Evolutionary conservation across 2,797 vertebrate genomes (phyloP).

Genomic region (Botia kubotai): DNA sequence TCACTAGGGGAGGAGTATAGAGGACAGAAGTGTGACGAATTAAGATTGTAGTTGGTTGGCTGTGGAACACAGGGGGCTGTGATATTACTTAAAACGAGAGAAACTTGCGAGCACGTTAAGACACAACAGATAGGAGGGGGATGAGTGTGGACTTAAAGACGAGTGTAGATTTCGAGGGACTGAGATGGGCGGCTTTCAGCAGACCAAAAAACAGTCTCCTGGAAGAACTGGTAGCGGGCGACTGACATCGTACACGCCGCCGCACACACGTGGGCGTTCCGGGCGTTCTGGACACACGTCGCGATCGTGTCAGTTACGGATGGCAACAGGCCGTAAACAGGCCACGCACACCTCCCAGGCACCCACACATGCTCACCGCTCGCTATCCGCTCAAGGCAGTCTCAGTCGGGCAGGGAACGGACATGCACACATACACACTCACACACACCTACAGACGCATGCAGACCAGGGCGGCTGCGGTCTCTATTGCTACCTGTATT

Average conservation of each 20-base stretch:
- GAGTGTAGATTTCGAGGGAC: conserved; percentile 50
- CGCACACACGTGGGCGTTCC: conserved; percentile 57
- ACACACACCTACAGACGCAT: conserved; percentile 64
- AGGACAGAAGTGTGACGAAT: conserved; percentile 48
- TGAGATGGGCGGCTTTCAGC: conserved; percentile 77
- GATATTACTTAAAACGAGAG: conserved; percentile 75
- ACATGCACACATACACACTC: conserved; percentile 48
- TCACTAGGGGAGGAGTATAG: conserved; percentile 46
- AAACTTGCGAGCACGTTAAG: conserved; percentile 58
- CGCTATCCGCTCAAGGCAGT: conserved; percentile 58
- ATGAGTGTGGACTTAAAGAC: conserved; percentile 20
- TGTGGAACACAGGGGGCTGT: conserved; percentile 72
- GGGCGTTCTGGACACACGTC: conserved; percentile 60
- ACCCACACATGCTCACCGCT: conserved; percentile 58
- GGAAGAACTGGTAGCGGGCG: conserved; percentile 66
- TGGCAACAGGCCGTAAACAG: conserved; percentile 63
- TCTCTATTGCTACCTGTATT: conserved; percentile 82
- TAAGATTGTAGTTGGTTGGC: conserved; percentile 75
- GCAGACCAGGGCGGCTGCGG: conserved; percentile 75
- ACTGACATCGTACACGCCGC: conserved; percentile 56
- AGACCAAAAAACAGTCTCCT: conserved; percentile 69
- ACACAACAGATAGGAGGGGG: conserved; percentile 53
- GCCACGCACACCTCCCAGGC: conserved; percentile 61
- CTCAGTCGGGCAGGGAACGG: conserved; percentile 50
- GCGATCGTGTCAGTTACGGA: conserved; percentile 66